Conservation (phyloP, 2,888 invertebrate genomes). For the Melanostoma scalare region DNA sequence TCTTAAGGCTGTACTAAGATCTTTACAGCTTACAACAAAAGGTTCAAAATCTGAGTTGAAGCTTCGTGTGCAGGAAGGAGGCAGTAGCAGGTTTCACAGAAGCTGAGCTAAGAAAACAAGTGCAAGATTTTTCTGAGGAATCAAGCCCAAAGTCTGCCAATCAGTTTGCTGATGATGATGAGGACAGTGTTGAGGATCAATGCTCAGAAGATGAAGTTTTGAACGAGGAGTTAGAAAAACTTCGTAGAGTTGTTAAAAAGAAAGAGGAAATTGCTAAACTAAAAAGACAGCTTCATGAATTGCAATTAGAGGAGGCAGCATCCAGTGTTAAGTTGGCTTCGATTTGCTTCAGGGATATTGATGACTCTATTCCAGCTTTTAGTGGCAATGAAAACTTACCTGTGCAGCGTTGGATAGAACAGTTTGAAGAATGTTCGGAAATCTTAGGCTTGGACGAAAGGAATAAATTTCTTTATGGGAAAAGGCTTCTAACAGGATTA, state of each 20-base stretch:
- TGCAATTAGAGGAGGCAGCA: slow-evolving; percentile 7
- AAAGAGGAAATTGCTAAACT: slow-evolving; percentile 18
- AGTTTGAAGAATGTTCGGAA: slow-evolving; percentile 13
- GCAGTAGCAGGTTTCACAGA: neutral
- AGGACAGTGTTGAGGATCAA: neutral
- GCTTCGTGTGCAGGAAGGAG: slow-evolving; percentile 9
- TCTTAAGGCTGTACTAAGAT: slow-evolving; percentile 5
- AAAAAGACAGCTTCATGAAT: slow-evolving; percentile 8
- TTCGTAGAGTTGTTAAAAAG: slow-evolving; percentile 15
- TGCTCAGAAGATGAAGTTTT: neutral
- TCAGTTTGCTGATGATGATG: neutral
- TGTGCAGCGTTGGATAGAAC: slow-evolving; percentile 15
- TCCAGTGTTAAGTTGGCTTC: neutral
- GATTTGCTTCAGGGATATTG: slow-evolving; percentile 18
- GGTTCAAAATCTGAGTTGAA: slow-evolving; percentile 13
- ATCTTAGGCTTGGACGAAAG: slow-evolving; percentile 6
- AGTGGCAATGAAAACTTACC: slow-evolving; percentile 4
- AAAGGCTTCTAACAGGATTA: slow-evolving; percentile 19
- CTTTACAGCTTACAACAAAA: neutral
- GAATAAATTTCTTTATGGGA: slow-evolving; percentile 21
- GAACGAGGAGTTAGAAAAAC: slow-evolving; percentile 17
- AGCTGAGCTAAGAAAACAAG: slow-evolving; percentile 2
- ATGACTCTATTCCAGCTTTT: slow-evolving; percentile 16
- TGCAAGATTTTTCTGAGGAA: neutral
- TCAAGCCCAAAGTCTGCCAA: neutral